Percentiles rank a stretch among this genome's conserved stretches.
These are phyloP conservation scores for Trimorus sp. DNA, from an alignment of 2,888 invertebrate species.

Conservation along the genomic window DNA sequence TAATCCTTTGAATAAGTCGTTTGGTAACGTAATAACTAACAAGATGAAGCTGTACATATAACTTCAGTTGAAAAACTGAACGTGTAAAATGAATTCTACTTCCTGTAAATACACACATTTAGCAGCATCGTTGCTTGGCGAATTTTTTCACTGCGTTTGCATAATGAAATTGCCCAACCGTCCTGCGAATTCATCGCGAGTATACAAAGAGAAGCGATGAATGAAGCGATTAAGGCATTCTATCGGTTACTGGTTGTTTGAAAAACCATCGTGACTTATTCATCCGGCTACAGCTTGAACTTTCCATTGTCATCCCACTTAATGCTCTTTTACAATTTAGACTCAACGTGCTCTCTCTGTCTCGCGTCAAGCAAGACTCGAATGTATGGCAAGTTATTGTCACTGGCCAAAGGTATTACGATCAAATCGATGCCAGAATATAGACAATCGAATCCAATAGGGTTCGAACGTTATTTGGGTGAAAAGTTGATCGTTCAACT, in stretches of 20 bases:
- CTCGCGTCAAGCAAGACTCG: conserved; percentile 20
- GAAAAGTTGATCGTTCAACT: too few species aligned
- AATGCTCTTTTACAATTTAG: conserved; percentile 43
- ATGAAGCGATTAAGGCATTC: conserved; percentile 15
- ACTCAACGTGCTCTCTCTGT: conserved; percentile 53
- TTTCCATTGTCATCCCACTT: conserved; percentile 50
- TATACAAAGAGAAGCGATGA: not conserved
- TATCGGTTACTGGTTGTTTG: conserved; percentile 1
- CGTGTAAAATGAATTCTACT: conserved; percentile 27
- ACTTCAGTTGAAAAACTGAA: conserved; percentile 36
- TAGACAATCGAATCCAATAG: too few species aligned
- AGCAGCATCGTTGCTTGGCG: conserved; percentile 17
- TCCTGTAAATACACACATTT: conserved; percentile 36
- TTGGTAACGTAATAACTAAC: conserved; percentile 14
- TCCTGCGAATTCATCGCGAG: conserved; percentile 11
- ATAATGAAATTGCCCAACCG: conserved; percentile 18
- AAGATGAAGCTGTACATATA: conserved; percentile 20
- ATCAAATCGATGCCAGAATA: too few species aligned
- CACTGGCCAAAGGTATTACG: conserved; percentile 3
- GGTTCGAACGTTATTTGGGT: too few species aligned
- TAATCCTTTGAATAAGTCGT: conserved; percentile 13
- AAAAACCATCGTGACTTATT: conserved; percentile 23
- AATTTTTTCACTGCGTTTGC: conserved; percentile 2
- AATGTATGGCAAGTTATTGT: conserved; percentile 26
- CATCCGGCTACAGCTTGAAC: conserved; percentile 22